Conservation (phyloP, 2,113 vertebrate species). For the Albula goreensis region DNA sequence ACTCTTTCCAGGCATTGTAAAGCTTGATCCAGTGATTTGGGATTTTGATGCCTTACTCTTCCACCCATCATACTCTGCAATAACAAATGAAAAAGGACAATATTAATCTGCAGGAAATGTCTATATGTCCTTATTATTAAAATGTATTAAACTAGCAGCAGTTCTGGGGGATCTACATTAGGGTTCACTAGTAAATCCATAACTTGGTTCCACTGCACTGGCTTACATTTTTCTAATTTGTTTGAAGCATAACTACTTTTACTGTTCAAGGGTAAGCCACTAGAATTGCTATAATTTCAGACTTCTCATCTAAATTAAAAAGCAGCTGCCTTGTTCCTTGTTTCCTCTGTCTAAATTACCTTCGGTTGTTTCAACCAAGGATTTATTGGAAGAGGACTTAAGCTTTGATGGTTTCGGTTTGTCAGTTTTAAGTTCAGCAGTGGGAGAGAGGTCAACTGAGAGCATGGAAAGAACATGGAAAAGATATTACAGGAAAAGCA, state of each 20-base stretch:
- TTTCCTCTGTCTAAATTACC: slow-evolving; percentile 40
- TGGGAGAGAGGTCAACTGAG: slow-evolving; percentile 50
- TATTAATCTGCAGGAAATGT: not conserved
- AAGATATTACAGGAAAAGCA: slow-evolving; percentile 21
- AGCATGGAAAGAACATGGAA: slow-evolving; percentile 39
- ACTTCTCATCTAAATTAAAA: not conserved
- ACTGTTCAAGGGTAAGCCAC: too few species aligned
- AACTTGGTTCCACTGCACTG: not conserved
- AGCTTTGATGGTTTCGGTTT: slow-evolving; percentile 56
- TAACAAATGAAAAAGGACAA: slow-evolving; percentile 31
- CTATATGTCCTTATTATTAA: not conserved
- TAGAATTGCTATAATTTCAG: not conserved
- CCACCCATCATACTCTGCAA: slow-evolving; percentile 75
- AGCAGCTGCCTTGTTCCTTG: not conserved
- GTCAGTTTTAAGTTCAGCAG: slow-evolving; percentile 58
- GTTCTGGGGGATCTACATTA: not conserved
- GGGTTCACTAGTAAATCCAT: too few species aligned
- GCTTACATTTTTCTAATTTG: not conserved
- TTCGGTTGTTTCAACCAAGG: slow-evolving; percentile 45
- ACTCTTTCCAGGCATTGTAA: slow-evolving; percentile 56
- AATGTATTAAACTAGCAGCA: not conserved
- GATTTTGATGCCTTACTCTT: slow-evolving; percentile 66
- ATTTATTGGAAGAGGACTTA: slow-evolving; percentile 47
- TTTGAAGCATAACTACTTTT: too few species aligned
- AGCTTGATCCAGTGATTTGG: slow-evolving; percentile 61